Evolutionary conservation across 53 echinoderm and acorn worm species (phyloP).

Genomic region (Paracentrotus lividus): DNA sequence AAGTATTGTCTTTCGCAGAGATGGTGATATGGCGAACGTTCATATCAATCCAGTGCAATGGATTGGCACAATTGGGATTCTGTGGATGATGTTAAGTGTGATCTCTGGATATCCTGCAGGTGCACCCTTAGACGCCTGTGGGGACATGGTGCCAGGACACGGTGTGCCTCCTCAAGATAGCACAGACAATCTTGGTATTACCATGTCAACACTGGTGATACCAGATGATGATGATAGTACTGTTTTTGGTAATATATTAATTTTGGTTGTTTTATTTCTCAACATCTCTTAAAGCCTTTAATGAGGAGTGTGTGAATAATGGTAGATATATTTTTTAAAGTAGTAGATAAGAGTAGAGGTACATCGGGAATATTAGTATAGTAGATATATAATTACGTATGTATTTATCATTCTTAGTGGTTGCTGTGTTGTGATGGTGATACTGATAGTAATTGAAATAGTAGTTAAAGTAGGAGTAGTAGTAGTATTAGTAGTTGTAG

Average conservation of each 20-base stretch:
- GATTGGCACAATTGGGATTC: not conserved
- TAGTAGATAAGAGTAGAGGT: too few relatives aligned
- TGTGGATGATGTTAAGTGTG: not conserved
- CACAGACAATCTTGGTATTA: slow-evolving; percentile 2
- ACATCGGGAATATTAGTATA: not conserved
- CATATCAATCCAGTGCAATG: slow-evolving; percentile 11
- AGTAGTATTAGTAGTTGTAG: slow-evolving; percentile 36
- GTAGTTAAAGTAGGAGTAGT: slow-evolving; percentile 36
- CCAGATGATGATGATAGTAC: not conserved
- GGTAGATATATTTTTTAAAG: too few relatives aligned
- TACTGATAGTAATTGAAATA: slow-evolving; percentile 11
- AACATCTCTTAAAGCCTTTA: too few relatives aligned
- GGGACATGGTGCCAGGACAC: slow-evolving; percentile 42
- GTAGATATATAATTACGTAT: not conserved
- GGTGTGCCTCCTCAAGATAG: not conserved
- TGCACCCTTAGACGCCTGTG: slow-evolving; percentile 32
- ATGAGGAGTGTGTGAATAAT: too few relatives aligned
- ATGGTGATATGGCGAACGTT: slow-evolving; percentile 65
- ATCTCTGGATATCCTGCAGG: slow-evolving; percentile 5
- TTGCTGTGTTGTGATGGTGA: not conserved
- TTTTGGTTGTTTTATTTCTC: not conserved
- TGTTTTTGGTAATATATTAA: not conserved
- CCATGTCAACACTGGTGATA: slow-evolving; percentile 5
- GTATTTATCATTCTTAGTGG: not conserved
- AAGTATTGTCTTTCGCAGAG: slow-evolving; percentile 42